Evolutionary conservation across 2,888 invertebrate genomes (phyloP).

Genomic region (Malthinus flaveolus): DNA sequence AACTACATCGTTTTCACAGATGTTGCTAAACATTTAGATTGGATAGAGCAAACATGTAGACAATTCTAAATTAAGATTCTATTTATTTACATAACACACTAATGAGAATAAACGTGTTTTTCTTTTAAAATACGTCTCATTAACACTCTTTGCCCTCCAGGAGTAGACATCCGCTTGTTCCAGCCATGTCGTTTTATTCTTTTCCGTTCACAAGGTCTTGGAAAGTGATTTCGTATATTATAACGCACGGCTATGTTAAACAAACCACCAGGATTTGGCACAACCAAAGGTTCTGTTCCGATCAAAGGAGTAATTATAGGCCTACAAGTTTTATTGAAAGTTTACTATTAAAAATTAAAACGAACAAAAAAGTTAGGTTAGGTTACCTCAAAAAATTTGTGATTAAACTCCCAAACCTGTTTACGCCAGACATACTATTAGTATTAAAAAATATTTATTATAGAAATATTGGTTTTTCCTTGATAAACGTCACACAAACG

Average conservation of each 20-base stretch:
- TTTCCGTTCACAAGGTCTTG: constrained; percentile 72
- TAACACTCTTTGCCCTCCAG: constrained; percentile 67
- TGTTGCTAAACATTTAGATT: constrained; percentile 61
- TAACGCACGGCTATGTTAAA: constrained; percentile 50
- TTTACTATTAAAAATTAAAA: background rate
- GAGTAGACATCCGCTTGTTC: constrained; percentile 69
- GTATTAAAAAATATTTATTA: background rate
- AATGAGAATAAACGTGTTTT: constrained; percentile 70
- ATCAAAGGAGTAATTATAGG: background rate
- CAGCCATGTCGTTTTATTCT: constrained; percentile 74
- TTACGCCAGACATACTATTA: background rate
- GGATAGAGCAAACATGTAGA: constrained; percentile 49
- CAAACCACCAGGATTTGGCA: constrained; percentile 38
- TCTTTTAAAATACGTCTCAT: constrained; percentile 80
- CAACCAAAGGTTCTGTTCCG: background rate
- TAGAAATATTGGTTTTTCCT: background rate
- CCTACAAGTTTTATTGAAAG: background rate
- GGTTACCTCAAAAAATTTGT: background rate
- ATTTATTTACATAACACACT: constrained; percentile 34
- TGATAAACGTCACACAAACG: no score
- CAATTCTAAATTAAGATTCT: background rate
- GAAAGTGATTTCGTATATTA: constrained; percentile 70
- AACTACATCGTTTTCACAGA: constrained; percentile 67
- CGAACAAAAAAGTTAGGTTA: background rate
- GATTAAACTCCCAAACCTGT: background rate